A percentile compares a stretch with the other conserved stretches of the same genome.
Conservation (phyloP, 2,888 invertebrate species). For the Heterodera filipjevi region DNA sequence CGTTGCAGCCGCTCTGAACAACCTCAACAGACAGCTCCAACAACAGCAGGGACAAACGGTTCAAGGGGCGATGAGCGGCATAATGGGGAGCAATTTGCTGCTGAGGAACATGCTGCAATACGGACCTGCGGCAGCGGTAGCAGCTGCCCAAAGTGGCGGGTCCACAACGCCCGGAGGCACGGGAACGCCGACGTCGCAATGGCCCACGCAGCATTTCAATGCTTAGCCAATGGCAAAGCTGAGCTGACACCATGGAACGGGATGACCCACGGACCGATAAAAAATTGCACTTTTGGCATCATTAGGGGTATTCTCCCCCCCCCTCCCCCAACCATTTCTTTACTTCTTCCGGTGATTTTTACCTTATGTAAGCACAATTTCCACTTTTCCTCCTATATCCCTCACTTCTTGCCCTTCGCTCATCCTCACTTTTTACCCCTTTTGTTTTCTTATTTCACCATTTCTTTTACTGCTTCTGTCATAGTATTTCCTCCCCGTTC, state of each 20-base stretch:
- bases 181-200: not conserved
- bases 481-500: not conserved
- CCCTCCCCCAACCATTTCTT: not conserved
- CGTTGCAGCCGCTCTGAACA: constrained; percentile 11
- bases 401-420: not conserved
- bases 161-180: not conserved
- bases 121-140: constrained; percentile 22
- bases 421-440: not conserved
- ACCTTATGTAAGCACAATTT: not conserved
- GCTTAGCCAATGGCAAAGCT: not conserved
- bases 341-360: not conserved
- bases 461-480: too few species aligned
- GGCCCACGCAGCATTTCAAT: constrained; percentile 13
- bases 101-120: constrained; percentile 26
- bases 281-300: not conserved
- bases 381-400: not conserved
- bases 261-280: not conserved
- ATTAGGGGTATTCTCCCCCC: not conserved
- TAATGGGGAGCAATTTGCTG: constrained; percentile 3
- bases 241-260: too few species aligned
- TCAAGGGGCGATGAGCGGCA: not conserved
- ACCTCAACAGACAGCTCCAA: constrained; percentile 24
- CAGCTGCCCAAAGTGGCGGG: not conserved
- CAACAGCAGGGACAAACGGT: constrained; percentile 7
- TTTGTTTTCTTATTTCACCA: not conserved